Base-by-base conservation (phyloP, 2,113 vertebrate species). In the Formicarius rufipectus region DNA sequence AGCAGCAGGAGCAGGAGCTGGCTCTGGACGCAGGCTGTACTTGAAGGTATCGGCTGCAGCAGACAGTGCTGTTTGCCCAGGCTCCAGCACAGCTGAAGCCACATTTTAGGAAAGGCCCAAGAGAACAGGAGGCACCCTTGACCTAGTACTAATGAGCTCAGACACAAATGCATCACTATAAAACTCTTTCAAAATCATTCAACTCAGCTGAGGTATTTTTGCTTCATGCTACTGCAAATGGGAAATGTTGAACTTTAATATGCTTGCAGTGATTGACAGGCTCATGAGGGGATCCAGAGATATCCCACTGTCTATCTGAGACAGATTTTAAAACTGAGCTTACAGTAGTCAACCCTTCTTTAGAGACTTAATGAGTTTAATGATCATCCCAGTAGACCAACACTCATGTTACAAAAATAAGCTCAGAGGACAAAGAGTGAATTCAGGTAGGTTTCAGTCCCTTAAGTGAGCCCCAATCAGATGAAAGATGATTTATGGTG, bases 331-430 rank as follows among this genome's bases (percentile, higher is more conserved):
- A 93, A 92, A 86, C 45, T 1, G 0, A 86, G 22, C 56, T 92
- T 93, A 76, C 33, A 58, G 25, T 23, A 90, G 62, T 82, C 83
- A 80, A 8, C 75, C 58, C 72, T 73, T 64, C 56, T 87, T 80
- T 44, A 89, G 64, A 63, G 52, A 59, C 28, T 75, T 89, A 77
- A 90, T 60, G n/a, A 96, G 16, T 89, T 90, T 88, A 93, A 90
- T 0, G 7, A 45, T 55, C 53, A 62, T 53, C 40, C 56, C 56
- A 56, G 31, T 14, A 84, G 45, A 62, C n/a, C 68, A 93, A 56
- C 1, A 5, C 4, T 66, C 20, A 50, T 42, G 69, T 90, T 56
- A 53, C n/a, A 87, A 88, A 92, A 92, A 75, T 75, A 90, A 81
- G 66, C 8, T 19, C 22, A 64, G 50, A 86, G 55, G 72, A 59